Evolutionary conservation across 1,140 invertebrate genomes (phyloP), one percentile per base, ranked within the genome.

Genomic region (Fopius arisanus): DNA sequence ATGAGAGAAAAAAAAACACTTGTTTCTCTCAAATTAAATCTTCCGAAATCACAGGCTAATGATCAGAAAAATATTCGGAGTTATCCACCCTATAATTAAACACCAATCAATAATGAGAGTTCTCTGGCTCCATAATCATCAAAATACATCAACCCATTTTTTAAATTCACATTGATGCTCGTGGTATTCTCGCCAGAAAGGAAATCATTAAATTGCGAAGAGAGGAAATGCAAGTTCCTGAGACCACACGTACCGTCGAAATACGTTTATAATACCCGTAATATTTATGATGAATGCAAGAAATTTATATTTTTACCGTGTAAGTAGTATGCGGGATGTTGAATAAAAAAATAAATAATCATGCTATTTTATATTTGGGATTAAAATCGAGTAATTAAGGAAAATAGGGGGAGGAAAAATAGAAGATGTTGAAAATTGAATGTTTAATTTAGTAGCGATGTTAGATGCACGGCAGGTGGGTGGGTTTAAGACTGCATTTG

Each of bases 381-480:
- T 16, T 16, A 59, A 59, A 59, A 59, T 23, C 54, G 16, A 19
- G 14, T 48, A 48, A 48, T 48, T 48, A 59, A 3, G 26, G 23
- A 28, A 59, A 59, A 59, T 59, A 3, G 19, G 26, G 19, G 54
- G 23, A n/a, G 19, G 3, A 10, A 59, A 59, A 19, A 59, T 59
- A 23, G 23, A 59, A 26, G 54, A 59, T 48, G 43, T 48, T 12
- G 43, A 48, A 19, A 48, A 48, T 48, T 48, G 33, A 48, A 48
- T 48, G 43, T n/a, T 48, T 5, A 59, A 59, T 59, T 59, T 59
- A 59, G 19, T 59, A 28, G 54, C 19, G 1, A 23, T 23, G 54
- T 59, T 59, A 59, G 54, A 59, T 28, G 54, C 54, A 59, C 54
- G 51, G 76, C 80, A 82, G 80, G 80, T 82, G 80, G 75, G 76